phyloP scores from a whole-genome alignment of 1,140 invertebrate genomes.

The Leptopilina boulardi region DNA sequence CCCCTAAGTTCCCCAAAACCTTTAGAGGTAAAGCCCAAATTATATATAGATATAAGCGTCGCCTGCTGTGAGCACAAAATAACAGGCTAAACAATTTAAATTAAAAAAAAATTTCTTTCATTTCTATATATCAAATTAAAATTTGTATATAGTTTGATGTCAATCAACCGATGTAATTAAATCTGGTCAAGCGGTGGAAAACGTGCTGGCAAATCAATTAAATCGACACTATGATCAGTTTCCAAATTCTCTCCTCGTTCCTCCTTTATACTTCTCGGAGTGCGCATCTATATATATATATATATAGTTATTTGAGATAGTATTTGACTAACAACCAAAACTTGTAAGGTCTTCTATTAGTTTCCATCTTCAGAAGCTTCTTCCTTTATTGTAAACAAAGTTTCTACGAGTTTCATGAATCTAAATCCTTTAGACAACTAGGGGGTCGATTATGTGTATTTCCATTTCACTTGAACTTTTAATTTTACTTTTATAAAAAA shows the following conservation, averaged over 20 bases:
- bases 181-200: conserved; percentile 52
- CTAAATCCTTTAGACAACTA: no score
- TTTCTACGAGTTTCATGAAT: no score
- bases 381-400: no score
- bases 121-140: conserved; percentile 28
- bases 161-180: conserved; percentile 63
- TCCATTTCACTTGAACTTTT: no score
- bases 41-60: neutral
- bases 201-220: conserved; percentile 62
- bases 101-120: no score
- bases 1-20: conserved; percentile 19
- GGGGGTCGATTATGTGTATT: no score
- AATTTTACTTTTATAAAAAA: no score
- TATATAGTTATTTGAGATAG: no score
- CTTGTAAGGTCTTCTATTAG: conserved; percentile 46
- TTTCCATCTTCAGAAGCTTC: no score
- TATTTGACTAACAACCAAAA: conserved; percentile 45
- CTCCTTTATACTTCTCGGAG: conserved; percentile 15
- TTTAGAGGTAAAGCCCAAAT: neutral
- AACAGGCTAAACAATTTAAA: conserved; percentile 1
- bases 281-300: conserved; percentile 41
- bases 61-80: neutral
- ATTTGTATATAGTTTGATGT: conserved; percentile 30
- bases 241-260: conserved; percentile 25
- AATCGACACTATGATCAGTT: conserved; percentile 61